phyloP scores from a whole-genome alignment of 2,888 invertebrate genomes.

The Opisthograptis luteolata region DNA sequence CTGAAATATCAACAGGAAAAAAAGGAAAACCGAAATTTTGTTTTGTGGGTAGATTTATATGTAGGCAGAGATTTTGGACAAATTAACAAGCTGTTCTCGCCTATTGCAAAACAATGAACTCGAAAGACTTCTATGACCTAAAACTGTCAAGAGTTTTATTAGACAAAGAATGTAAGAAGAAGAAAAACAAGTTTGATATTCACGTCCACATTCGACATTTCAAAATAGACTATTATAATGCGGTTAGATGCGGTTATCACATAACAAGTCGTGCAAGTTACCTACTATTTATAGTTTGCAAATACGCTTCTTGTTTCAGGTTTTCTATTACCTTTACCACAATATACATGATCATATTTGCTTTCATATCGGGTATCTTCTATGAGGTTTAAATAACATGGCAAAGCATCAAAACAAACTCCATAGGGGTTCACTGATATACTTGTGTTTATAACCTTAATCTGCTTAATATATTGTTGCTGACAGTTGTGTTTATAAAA shows the following conservation, averaged over 20 bases:
- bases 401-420: not conserved
- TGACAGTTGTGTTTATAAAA: constrained; percentile 38
- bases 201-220: not conserved
- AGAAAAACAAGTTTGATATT: not conserved
- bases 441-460: not conserved
- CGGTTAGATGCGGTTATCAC: constrained; percentile 9
- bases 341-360: constrained; percentile 1
- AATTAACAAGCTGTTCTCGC: no score
- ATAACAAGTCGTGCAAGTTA: not conserved
- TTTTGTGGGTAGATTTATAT: no score
- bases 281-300: not conserved
- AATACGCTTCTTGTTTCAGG: constrained; percentile 1
- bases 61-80: no score
- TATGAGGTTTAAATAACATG: not conserved
- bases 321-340: constrained; percentile 1
- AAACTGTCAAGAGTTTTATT: no score
- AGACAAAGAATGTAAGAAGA: not conserved
- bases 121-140: no score
- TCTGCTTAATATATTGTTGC: constrained; percentile 12
- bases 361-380: constrained; percentile 4
- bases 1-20: no score
- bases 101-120: no score
- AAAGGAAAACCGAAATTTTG: no score
- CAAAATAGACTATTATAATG: constrained; percentile 13
- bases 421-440: not conserved